Evolutionary conservation across 2,888 invertebrate species (phyloP), one percentile per base, ranked within the genome.

Genomic region (Melolontha melolontha): DNA sequence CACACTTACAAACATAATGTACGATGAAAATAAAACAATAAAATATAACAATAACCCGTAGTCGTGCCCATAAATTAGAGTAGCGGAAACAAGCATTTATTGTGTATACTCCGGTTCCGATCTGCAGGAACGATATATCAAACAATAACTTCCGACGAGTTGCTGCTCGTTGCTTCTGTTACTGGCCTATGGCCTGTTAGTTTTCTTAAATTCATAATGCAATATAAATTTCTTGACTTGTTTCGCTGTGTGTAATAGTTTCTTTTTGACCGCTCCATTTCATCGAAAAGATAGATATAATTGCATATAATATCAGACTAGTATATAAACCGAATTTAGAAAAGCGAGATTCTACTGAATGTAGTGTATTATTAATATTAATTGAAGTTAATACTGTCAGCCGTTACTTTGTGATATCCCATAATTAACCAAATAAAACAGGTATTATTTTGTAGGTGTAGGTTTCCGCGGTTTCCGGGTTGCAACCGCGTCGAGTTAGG

Each of bases 21-120:
- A 76, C 75, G 76, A 75, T 72, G 68, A 75, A 77, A 68, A 77
- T 77, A 77, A 77, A 77, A 77, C 78, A 76, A 78, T 77, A 77
- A 77, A 76, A 73, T 74, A 75, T 73, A 74, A 73, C 73, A 74
- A 74, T 75, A 73, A 74, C 73, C 69, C 67, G 67, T 75, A 75
- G 74, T 73, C 71, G 68, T 67, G 73, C 70, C 71, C 72, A 73
- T 75, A 75, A 75, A 76, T 76, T 74, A 73, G 70, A 57, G 63
- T 67, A 70, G 69, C 71, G 71, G 71, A 71, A 69, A 69, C 66
- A 66, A 66, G 59, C 66, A 68, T 72, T 70, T 69, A 71, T 62
- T 70, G 71, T 73, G 70, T 72, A 68, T 70, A 70, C 70, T 69
- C 72, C 50, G 70, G 73, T 71, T 73, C 75, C 75, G 75, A 73